Percentiles rank a stretch among this genome's conserved stretches.
These are phyloP conservation scores for Akabosia matsudoensis DNA, from an alignment of 1,140 invertebrate species.

Conservation along the genomic window DNA sequence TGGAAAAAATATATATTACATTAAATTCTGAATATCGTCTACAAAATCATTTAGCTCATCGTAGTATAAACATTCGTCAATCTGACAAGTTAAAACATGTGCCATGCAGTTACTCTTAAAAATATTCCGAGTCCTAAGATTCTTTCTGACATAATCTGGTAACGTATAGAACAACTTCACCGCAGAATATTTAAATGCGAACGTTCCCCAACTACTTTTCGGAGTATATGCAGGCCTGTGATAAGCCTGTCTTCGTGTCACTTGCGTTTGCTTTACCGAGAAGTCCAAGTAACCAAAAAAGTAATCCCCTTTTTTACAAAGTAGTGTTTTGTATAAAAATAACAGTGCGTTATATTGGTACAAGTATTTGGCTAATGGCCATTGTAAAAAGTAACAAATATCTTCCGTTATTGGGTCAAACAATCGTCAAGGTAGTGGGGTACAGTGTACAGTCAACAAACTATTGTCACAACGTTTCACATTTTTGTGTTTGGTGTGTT, in stretches of 20 bases:
- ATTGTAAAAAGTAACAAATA: background rate
- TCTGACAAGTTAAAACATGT: too few relatives aligned
- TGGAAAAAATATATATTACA: too few relatives aligned
- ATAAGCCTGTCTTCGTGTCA: background rate
- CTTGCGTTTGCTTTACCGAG: background rate
- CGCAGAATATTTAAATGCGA: background rate
- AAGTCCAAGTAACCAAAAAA: background rate
- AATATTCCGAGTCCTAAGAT: too few relatives aligned
- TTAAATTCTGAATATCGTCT: too few relatives aligned
- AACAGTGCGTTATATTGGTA: background rate
- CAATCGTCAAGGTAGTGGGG: too few relatives aligned
- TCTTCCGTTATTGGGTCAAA: background rate
- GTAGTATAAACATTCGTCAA: too few relatives aligned
- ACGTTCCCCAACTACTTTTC: background rate
- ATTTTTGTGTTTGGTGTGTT: too few relatives aligned
- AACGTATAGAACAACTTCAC: background rate
- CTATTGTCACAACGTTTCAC: too few relatives aligned
- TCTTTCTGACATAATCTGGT: too few relatives aligned
- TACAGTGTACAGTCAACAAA: too few relatives aligned
- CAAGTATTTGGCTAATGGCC: background rate
- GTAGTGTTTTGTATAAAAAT: background rate
- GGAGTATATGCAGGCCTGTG: background rate
- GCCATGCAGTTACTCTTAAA: too few relatives aligned
- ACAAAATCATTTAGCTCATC: too few relatives aligned
- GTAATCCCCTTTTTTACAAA: background rate